Conservation (phyloP, 2,888 invertebrate genomes). For the Cataglyphis altisquamis region DNA sequence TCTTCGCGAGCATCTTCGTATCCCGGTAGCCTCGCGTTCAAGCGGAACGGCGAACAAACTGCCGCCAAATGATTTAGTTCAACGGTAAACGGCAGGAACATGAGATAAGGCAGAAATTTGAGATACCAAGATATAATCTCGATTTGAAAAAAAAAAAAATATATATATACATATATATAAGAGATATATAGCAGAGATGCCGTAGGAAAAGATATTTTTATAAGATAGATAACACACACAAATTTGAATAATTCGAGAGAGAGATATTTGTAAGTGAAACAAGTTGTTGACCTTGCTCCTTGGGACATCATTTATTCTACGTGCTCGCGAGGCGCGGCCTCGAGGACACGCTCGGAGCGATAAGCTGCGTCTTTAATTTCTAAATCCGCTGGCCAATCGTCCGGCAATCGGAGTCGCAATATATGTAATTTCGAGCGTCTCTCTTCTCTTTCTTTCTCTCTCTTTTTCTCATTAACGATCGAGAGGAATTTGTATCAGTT, state of each 20-base stretch:
- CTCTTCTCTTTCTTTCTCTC: neutral
- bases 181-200: neutral
- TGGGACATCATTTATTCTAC: neutral
- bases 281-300: neutral
- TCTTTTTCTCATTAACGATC: constrained; percentile 24
- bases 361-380: constrained; percentile 46
- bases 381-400: constrained; percentile 23
- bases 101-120: neutral
- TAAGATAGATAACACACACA: neutral
- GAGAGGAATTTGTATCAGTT: constrained; percentile 23
- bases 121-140: constrained; percentile 5
- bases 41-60: neutral
- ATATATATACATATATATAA: neutral
- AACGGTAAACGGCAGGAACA: neutral
- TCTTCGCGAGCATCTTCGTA: constrained; percentile 9
- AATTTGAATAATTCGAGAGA: neutral
- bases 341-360: constrained; percentile 22
- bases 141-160: constrained; percentile 1
- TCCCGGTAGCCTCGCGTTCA: constrained; percentile 12
- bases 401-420: constrained; percentile 11
- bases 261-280: constrained; percentile 4
- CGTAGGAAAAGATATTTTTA: neutral
- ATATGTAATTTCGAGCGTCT: constrained; percentile 24
- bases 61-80: neutral
- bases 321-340: neutral